Evolutionary conservation across 2,797 vertebrate genomes (phyloP).

Genomic region (Micropoecilia bifurca): DNA sequence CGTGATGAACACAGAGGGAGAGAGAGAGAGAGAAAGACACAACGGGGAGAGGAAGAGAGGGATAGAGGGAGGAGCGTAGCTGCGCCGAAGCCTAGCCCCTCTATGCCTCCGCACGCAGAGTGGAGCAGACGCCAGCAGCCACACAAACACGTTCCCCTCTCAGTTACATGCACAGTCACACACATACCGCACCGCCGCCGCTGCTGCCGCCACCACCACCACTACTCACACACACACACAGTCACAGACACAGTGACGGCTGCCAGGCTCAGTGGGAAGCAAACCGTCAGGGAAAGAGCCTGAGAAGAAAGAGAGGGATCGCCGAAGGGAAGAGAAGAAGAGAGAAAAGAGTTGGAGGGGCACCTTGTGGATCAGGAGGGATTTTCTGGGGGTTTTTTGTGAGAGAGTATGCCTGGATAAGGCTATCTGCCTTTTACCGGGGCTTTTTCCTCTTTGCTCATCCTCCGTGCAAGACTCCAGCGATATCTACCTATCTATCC

Average conservation of each 20-base stretch:
- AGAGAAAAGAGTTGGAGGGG: constrained; percentile 72
- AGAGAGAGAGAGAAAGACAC: constrained; percentile 44
- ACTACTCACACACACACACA: constrained; percentile 25
- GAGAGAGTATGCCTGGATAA: constrained; percentile 69
- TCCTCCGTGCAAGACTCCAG: constrained; percentile 64
- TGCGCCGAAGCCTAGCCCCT: constrained; percentile 88
- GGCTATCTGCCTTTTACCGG: constrained; percentile 58
- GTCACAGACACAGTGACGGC: constrained; percentile 65
- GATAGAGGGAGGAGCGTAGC: constrained; percentile 84
- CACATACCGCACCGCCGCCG: constrained; percentile 51
- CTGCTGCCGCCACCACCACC: constrained; percentile 16
- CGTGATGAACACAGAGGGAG: constrained; percentile 56
- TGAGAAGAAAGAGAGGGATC: constrained; percentile 69
- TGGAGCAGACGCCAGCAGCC: constrained; percentile 88
- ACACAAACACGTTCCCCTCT: constrained; percentile 76
- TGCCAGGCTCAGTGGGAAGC: constrained; percentile 73
- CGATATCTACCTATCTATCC: constrained; percentile 74
- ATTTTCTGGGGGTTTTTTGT: constrained; percentile 62
- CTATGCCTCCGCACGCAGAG: constrained; percentile 88
- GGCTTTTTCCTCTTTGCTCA: constrained; percentile 62
- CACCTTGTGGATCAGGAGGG: constrained; percentile 76
- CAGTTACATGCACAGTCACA: constrained; percentile 74
- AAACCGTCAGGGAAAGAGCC: constrained; percentile 67
- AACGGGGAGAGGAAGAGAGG: constrained; percentile 46
- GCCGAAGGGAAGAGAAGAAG: constrained; percentile 61